Percentiles rank a stretch among this genome's conserved stretches.
Conservation (phyloP, 2,888 invertebrate species). For the Xestia ashworthii region DNA sequence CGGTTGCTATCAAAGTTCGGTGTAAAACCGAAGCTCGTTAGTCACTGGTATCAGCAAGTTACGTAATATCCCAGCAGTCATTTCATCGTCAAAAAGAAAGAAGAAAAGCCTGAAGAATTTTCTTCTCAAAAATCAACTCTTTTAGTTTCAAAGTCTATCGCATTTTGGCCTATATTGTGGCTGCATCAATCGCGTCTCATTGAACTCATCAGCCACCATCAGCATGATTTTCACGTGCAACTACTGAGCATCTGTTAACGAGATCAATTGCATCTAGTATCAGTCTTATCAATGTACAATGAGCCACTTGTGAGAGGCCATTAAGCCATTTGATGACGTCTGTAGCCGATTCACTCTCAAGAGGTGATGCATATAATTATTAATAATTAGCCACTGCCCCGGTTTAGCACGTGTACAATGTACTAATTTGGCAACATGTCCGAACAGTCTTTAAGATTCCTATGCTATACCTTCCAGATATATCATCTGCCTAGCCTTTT, state of each 20-base stretch:
- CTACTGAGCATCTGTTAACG: conserved; percentile 16
- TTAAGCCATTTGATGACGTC: conserved; percentile 39
- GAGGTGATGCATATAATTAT: conserved; percentile 12
- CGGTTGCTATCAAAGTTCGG: no score
- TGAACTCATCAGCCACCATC: conserved; percentile 11
- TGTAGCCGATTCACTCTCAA: conserved; percentile 5
- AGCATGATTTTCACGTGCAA: conserved; percentile 49
- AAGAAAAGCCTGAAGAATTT: neutral
- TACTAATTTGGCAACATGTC: neutral
- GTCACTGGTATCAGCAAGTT: no score
- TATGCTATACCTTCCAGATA: no score
- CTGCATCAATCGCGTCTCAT: neutral
- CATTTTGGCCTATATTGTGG: neutral
- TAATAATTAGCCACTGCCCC: neutral
- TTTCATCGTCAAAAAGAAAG: neutral
- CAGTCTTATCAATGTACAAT: conserved; percentile 34
- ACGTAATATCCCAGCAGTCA: no score
- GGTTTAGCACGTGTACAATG: neutral
- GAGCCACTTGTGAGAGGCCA: conserved; percentile 28
- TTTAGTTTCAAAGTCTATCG: no score
- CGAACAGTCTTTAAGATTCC: neutral
- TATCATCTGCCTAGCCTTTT: no score
- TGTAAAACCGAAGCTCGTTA: no score
- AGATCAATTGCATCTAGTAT: conserved; percentile 31
- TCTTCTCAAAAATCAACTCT: no score